Percentiles rank a stretch among this genome's conserved stretches.
These are phyloP conservation scores for Argyrosomus regius DNA, from an alignment of 2,797 vertebrate genomes.

Conservation along the genomic window DNA sequence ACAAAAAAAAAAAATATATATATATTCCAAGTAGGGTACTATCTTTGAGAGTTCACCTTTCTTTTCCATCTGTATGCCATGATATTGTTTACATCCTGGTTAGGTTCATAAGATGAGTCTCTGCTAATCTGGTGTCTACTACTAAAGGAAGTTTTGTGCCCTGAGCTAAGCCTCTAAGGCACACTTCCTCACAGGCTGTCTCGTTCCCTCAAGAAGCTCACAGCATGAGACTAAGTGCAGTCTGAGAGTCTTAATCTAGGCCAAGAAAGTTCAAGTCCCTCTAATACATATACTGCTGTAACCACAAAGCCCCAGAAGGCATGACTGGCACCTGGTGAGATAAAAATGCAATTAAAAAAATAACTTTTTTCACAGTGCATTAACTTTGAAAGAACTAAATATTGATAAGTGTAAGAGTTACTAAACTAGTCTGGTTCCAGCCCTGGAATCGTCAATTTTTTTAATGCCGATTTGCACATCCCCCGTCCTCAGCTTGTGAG, in stretches of 20 bases:
- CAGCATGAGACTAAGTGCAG: constrained; percentile 44
- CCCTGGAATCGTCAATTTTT: background rate
- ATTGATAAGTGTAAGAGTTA: constrained; percentile 15
- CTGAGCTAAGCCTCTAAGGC: constrained; percentile 41
- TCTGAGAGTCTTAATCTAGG: constrained; percentile 48
- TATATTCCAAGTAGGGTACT: background rate
- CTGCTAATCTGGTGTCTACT: constrained; percentile 11
- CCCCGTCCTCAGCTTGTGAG: constrained; percentile 10
- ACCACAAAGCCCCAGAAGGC: constrained; percentile 32
- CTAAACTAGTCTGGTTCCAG: background rate
- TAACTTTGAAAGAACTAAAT: constrained; percentile 40
- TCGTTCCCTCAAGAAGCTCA: constrained; percentile 38
- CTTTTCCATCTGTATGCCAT: background rate
- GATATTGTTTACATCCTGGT: constrained; percentile 2
- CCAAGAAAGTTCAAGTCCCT: constrained; percentile 24
- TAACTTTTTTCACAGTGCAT: constrained; percentile 18
- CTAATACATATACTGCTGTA: constrained; percentile 28
- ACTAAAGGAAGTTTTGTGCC: constrained; percentile 2
- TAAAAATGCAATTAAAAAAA: constrained; percentile 55
- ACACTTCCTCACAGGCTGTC: constrained; percentile 39
- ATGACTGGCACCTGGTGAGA: constrained; percentile 36
- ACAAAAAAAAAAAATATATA: no score
- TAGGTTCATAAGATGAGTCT: constrained; percentile 9
- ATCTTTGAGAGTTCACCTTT: background rate
- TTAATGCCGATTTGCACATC: no score